Evolutionary conservation across 2,113 vertebrate genomes (phyloP), one percentile per base, ranked within the genome.

Genomic region (Paramormyrops kingsleyae): DNA sequence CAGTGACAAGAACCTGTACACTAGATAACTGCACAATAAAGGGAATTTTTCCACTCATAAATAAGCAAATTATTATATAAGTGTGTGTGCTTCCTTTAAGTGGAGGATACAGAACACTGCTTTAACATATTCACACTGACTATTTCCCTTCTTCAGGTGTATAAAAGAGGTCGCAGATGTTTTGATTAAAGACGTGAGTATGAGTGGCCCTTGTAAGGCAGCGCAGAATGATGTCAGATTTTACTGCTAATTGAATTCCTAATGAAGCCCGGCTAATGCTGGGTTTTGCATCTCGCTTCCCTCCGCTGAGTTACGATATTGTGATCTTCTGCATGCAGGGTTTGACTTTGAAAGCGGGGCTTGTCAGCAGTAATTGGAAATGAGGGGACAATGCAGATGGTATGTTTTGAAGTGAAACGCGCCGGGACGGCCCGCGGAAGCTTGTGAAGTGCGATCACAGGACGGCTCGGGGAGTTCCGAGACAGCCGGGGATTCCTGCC

Each of bases 221-320:
- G 56, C 35, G 7, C 31, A 66, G 52, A 44, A 44, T 42, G 52
- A 56, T 52, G 3, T 56, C 86, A 10, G 39, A 66, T 24, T 88
- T 88, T 88, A 88, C 56, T 88, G 87, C 56, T 88, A 66, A 88
- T 66, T 88, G 39, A 88, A 88, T 88, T 66, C 87, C 52, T 88
- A 88, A 62, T 66, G 56, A 88, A 4, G 19, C 31, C 35, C 56
- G n/a, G 39, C 17, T 88, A 44, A 88, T 66, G 42, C 35, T 12
- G 17, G 7, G 4, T 13, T 53, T 8, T 12, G 47, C 47, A 13
- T 39, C 24, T 10, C n/a, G 49, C 49, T 87, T 87, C 27, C 17
- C n/a, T 87, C 44, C 5, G 13, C 46, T 35, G 85, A 35, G 13
- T 53, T 87, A 88, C 52, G 10, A 9, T 31, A 62, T 31, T n/a